A percentile compares a stretch with the other conserved stretches of the same genome.
Evolutionary conservation across 2,888 invertebrate genomes (phyloP).

Genomic region (Drosophila rubida): DNA sequence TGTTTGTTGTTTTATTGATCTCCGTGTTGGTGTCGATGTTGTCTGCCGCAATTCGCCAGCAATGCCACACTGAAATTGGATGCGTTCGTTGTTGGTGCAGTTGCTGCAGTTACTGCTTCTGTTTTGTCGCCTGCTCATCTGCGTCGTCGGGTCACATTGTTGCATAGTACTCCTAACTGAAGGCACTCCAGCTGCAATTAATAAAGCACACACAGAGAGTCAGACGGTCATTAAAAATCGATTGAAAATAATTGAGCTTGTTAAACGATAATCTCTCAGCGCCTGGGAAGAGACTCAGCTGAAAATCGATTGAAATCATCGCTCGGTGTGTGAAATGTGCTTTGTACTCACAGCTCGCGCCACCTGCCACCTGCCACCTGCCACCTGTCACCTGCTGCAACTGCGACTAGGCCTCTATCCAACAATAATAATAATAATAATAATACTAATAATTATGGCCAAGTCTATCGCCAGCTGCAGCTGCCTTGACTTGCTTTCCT

Average conservation of each 20-base stretch:
- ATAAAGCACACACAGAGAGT: constrained; percentile 2
- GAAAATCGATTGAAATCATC: constrained; percentile 4
- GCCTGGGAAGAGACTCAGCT: constrained; percentile 24
- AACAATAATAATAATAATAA: not conserved
- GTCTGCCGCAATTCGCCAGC: constrained; percentile 1
- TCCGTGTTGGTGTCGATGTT: constrained; percentile 14
- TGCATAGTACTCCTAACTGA: constrained; percentile 34
- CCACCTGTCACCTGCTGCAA: no score
- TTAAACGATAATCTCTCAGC: constrained; percentile 14
- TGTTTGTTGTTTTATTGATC: constrained; percentile 11
- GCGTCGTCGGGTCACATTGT: constrained; percentile 44
- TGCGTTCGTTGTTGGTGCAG: constrained; percentile 29
- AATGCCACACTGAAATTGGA: constrained; percentile 18
- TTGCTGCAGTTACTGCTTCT: constrained; percentile 13
- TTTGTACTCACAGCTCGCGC: not conserved
- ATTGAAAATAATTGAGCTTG: constrained; percentile 29
- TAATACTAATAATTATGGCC: not conserved
- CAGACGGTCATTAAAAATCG: constrained; percentile 32
- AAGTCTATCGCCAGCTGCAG: not conserved
- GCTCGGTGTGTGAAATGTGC: not conserved
- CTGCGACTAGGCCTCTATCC: not conserved
- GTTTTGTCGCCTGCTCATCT: constrained; percentile 22
- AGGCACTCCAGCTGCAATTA: constrained; percentile 53
- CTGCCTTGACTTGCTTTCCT: not conserved
- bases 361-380: no score